Evolutionary conservation across 2,888 invertebrate species (phyloP).

Genomic region (Trichacis sp.): DNA sequence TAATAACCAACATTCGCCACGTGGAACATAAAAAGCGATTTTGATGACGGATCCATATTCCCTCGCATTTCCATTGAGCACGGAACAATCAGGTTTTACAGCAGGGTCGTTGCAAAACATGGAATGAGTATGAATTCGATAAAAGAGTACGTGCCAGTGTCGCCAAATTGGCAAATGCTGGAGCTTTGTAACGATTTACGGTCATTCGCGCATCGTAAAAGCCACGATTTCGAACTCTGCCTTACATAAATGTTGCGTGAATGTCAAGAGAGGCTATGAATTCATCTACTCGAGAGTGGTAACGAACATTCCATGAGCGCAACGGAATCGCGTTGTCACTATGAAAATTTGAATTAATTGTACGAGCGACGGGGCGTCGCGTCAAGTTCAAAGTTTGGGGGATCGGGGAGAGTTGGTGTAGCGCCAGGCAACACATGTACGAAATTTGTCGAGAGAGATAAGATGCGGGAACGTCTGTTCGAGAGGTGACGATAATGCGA

Average conservation of each 20-base stretch:
- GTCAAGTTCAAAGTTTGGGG: background rate
- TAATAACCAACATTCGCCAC: background rate
- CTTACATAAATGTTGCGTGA: conserved; percentile 5
- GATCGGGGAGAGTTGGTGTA: conserved; percentile 9
- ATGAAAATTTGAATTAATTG: background rate
- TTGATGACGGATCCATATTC: too few species aligned
- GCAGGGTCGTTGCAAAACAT: conserved; percentile 12
- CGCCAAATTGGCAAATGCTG: conserved; percentile 15
- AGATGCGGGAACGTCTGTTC: conserved; percentile 30
- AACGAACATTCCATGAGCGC: conserved; percentile 6
- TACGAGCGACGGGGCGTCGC: background rate
- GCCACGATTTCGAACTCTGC: conserved; percentile 9
- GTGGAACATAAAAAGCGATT: conserved; percentile 10
- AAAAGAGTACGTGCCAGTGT: conserved; percentile 4
- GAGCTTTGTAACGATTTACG: conserved; percentile 20
- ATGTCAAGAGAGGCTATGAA: background rate
- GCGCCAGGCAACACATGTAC: conserved; percentile 10
- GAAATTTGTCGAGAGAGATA: conserved; percentile 11
- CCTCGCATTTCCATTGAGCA: conserved; percentile 3
- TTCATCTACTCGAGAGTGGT: background rate
- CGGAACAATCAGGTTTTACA: conserved; percentile 16
- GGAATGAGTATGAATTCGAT: conserved; percentile 25
- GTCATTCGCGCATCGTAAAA: conserved; percentile 2
- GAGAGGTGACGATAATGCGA: conserved; percentile 25
- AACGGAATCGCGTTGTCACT: too few species aligned